Percentiles rank a stretch among this genome's conserved stretches.
Evolutionary conservation across 92 coral and sea anemone genomes (phyloP).

Genomic region (Desmophyllum pertusum): DNA sequence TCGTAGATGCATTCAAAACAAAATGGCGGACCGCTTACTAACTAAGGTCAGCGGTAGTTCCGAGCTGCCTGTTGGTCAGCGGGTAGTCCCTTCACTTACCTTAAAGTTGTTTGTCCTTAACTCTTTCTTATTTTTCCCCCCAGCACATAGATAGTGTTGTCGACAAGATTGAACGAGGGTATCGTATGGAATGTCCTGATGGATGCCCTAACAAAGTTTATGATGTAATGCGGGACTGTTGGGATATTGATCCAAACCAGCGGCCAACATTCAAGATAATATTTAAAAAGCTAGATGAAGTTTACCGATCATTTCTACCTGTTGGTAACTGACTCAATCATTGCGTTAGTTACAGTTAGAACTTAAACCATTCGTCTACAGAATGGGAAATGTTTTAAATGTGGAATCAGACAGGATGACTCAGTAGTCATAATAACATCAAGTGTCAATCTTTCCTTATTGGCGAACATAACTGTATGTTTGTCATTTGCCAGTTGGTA

Average conservation of each 20-base stretch:
- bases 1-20: too few relatives aligned
- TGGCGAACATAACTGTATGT: not conserved
- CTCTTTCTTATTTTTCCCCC: slow-evolving; percentile 26
- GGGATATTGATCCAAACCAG: slow-evolving; percentile 70
- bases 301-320: slow-evolving; percentile 41
- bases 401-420: too few relatives aligned
- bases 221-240: slow-evolving; percentile 78
- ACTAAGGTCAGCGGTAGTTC: too few relatives aligned
- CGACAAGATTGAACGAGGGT: slow-evolving; percentile 76
- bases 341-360: not conserved
- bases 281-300: slow-evolving; percentile 42
- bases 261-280: slow-evolving; percentile 88
- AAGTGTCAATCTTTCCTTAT: not conserved
- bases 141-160: slow-evolving; percentile 89
- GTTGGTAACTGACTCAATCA: slow-evolving; percentile 15
- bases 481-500: not conserved
- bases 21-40: too few relatives aligned
- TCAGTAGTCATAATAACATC: not conserved
- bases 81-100: too few relatives aligned
- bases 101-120: not conserved
- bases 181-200: slow-evolving; percentile 96
- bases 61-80: too few relatives aligned
- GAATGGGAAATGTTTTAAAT: not conserved
- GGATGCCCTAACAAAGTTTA: slow-evolving; percentile 83
- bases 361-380: not conserved